A percentile compares a stretch with the other conserved stretches of the same genome.
Evolutionary conservation across 2,113 vertebrate genomes (phyloP).

Genomic region (Cinclus cinclus): DNA sequence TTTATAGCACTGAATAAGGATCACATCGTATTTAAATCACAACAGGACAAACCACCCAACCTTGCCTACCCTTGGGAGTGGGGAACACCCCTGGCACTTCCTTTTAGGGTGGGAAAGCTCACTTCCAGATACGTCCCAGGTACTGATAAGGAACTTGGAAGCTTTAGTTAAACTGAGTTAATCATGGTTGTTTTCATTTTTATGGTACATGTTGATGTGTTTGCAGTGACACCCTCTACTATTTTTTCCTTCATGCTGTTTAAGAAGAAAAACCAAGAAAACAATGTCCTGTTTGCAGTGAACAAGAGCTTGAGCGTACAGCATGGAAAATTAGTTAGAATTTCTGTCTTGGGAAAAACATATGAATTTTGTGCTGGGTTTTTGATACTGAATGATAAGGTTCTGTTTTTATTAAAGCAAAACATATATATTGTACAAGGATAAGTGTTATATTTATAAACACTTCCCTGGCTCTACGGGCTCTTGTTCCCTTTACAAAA

Average conservation of each 20-base stretch:
- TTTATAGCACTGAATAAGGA: constrained; percentile 55
- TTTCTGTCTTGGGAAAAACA: constrained; percentile 15
- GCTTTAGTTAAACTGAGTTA: constrained; percentile 20
- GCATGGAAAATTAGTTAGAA: constrained; percentile 20
- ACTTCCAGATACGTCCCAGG: constrained; percentile 44
- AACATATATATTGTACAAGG: not conserved
- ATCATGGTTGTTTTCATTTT: constrained; percentile 48
- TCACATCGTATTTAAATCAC: constrained; percentile 63
- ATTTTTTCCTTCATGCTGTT: not conserved
- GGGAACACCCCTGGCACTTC: constrained; percentile 70
- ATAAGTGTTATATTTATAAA: constrained; percentile 30
- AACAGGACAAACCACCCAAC: constrained; percentile 65
- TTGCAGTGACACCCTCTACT: constrained; percentile 47
- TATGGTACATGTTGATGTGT: constrained; percentile 43
- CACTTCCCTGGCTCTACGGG: not conserved
- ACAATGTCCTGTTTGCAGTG: constrained; percentile 28
- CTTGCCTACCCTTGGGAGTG: constrained; percentile 51
- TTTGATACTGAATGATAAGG: not conserved
- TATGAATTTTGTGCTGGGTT: constrained; percentile 24
- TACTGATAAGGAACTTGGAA: constrained; percentile 65
- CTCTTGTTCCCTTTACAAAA: constrained; percentile 24
- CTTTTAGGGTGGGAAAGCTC: constrained; percentile 64
- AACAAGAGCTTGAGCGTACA: constrained; percentile 1
- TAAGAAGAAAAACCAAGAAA: constrained; percentile 18
- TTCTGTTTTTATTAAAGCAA: constrained; percentile 38